These are phyloP conservation scores for Gymnodraco acuticeps DNA, from an alignment of 2,797 vertebrate genomes.

Conservation along the genomic window DNA sequence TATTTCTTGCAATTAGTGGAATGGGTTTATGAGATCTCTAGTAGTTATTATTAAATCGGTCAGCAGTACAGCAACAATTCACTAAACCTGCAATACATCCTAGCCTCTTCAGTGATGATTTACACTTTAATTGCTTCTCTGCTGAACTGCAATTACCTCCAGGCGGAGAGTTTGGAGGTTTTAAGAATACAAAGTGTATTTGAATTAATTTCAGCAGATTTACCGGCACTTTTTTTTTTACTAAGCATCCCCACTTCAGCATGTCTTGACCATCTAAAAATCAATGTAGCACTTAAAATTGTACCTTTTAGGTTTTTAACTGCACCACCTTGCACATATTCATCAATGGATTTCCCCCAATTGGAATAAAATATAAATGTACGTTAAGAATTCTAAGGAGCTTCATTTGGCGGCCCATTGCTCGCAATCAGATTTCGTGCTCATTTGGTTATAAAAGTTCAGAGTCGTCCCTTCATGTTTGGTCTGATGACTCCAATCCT, in stretches of 20 bases:
- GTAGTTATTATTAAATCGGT: neutral
- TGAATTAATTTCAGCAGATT: constrained; percentile 28
- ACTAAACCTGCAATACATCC: constrained; percentile 7
- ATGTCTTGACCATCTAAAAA: constrained; percentile 16
- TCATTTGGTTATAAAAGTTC: constrained; percentile 51
- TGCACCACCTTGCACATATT: constrained; percentile 25
- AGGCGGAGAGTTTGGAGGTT: constrained; percentile 13
- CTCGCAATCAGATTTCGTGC: constrained; percentile 39
- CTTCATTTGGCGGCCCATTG: constrained; percentile 42
- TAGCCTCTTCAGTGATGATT: constrained; percentile 8
- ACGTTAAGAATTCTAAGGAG: constrained; percentile 21
- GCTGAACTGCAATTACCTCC: constrained; percentile 9
- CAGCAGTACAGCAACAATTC: constrained; percentile 15
- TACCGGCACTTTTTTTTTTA: neutral
- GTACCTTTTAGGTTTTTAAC: constrained; percentile 15
- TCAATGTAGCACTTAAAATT: constrained; percentile 21
- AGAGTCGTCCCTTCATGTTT: constrained; percentile 50
- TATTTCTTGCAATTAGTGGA: constrained; percentile 25
- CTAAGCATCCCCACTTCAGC: constrained; percentile 19
- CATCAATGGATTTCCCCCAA: constrained; percentile 9
- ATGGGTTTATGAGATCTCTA: constrained; percentile 7
- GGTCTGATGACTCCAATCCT: constrained; percentile 55
- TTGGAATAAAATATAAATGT: constrained; percentile 25
- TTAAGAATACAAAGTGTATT: constrained; percentile 25
- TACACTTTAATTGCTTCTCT: constrained; percentile 11